A percentile compares a stretch with the other conserved stretches of the same genome.
Evolutionary conservation across 2,888 invertebrate genomes (phyloP).

Genomic region (Panzeria rudis): DNA sequence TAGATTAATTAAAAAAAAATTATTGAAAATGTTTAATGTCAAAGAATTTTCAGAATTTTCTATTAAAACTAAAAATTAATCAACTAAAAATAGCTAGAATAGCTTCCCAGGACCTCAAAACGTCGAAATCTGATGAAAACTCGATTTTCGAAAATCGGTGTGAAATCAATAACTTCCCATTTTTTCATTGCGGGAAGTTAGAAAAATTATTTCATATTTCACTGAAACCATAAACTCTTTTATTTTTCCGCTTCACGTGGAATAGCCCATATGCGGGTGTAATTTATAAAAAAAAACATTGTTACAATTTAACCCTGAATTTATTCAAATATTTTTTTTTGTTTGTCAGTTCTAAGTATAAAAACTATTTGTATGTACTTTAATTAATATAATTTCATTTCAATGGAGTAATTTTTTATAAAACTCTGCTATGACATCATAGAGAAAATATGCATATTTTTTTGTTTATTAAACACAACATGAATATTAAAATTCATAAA

Average conservation of each 20-base stretch:
- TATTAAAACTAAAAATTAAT: too few species aligned
- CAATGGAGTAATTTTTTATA: neutral
- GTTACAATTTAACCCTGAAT: slow-evolving; percentile 47
- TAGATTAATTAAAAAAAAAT: too few species aligned
- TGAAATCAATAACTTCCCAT: too few species aligned
- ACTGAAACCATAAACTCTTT: too few species aligned
- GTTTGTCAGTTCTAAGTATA: neutral
- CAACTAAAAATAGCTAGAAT: too few species aligned
- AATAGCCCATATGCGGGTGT: neutral
- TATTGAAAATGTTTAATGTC: too few species aligned
- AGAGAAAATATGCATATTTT: neutral
- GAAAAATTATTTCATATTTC: neutral
- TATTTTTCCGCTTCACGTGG: neutral
- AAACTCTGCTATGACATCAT: slow-evolving; percentile 16
- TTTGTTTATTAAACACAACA: neutral
- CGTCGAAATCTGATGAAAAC: too few species aligned
- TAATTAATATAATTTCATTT: slow-evolving; percentile 15
- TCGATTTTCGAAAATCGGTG: too few species aligned
- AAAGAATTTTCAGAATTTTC: too few species aligned
- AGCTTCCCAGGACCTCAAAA: too few species aligned
- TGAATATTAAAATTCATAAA: neutral
- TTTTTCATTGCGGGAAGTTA: too few species aligned
- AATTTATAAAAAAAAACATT: neutral
- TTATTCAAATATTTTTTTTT: slow-evolving; percentile 18
- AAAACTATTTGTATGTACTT: neutral